Evolutionary conservation across 2,797 vertebrate species (phyloP).

Genomic region (Mus minutoides): DNA sequence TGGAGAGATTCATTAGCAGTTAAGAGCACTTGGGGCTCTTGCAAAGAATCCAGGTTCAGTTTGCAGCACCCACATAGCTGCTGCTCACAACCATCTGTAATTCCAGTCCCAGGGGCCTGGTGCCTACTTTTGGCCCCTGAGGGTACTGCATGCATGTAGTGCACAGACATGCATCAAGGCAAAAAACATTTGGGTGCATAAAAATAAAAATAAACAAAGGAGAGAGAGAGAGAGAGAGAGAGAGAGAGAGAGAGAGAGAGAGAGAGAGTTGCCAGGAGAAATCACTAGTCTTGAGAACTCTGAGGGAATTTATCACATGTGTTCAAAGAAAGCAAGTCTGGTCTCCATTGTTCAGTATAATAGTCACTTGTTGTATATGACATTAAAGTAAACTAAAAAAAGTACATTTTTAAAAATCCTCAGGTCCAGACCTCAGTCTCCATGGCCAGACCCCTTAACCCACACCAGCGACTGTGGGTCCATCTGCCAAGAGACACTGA

Average conservation of each 20-base stretch:
- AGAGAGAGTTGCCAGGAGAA: neutral
- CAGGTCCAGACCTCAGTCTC: neutral
- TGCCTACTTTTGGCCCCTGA: neutral
- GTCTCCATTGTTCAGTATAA: neutral
- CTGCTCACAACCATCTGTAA: no score
- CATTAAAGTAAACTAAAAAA: neutral
- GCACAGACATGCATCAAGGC: neutral
- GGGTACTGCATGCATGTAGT: neutral
- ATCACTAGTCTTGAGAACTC: neutral
- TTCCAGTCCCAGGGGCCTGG: neutral
- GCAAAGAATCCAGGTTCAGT: neutral
- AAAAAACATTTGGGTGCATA: neutral
- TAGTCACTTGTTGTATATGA: neutral
- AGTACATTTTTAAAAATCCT: neutral
- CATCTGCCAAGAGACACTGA: no score
- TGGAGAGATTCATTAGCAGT: neutral
- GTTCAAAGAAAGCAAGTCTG: neutral
- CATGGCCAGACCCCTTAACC: neutral
- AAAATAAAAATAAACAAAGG: neutral
- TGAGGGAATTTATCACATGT: neutral
- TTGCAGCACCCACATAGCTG: neutral
- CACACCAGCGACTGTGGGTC: no score
- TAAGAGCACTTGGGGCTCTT: neutral
- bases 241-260: no score
- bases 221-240: rapidly evolving